Base-by-base conservation (phyloP, 2,113 vertebrate species). In the Aplodontia rufa region DNA sequence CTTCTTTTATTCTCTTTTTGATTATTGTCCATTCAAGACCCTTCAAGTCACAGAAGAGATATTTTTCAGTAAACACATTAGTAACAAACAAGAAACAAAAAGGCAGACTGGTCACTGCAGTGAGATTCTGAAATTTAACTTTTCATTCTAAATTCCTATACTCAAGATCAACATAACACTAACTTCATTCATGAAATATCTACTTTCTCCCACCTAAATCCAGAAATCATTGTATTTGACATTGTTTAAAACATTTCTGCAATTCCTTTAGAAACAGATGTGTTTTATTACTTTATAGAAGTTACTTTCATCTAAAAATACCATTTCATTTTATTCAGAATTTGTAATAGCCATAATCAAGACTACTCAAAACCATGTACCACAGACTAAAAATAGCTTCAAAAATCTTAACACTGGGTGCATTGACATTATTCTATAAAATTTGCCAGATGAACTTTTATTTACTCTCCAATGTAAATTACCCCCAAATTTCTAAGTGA, bases 291-390 rank as follows among this genome's bases (percentile, higher is more conserved):
- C 45, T 66, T 93, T 37, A 90, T 3, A 82, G 53, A 79, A 96
- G 62, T n/a, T 55, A 72, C 32, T 84, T 90, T 82, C 64, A 83
- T 68, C 45, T 89, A 72, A 96, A 95, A 91, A 42, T 66, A 94
- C 4, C 11, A 85, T 32, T 95, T 91, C 37, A 76, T 81, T 95
- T 90, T 84, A 93, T 91, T 95, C 71, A 93, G 6, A 87, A 76
- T 20, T 64, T 81, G 37, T 13, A 91, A 60, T 24, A 93, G 45
- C 4, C 30, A 91, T 91, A 94, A 93, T 85, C 78, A 94, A 94
- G 60, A 62, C 60, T 87, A 91, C 82, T 76, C 66, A 88, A 85
- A 90, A 68, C 28, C 81, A 92, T 55, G 71, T 3, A 92, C 30
- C 35, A 86, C 32, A 84, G 47, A 17, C 90, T 53, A 3, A 71